A percentile compares a stretch with the other conserved stretches of the same genome.
These are phyloP conservation scores for Toxotes chatareus DNA, from an alignment of 2,113 vertebrate species.

Conservation along the genomic window DNA sequence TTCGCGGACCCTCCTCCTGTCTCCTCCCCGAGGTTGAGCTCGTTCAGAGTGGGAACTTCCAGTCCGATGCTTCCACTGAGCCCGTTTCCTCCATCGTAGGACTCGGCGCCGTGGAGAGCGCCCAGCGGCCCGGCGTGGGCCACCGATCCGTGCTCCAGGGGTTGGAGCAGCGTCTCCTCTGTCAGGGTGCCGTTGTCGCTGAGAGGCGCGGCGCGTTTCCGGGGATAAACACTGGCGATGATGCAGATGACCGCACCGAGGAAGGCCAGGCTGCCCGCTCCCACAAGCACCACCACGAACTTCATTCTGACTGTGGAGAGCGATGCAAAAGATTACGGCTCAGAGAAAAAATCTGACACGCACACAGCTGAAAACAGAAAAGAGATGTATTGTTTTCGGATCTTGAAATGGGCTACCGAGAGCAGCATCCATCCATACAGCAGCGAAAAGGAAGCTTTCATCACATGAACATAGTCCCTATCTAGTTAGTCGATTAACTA, in stretches of 20 bases:
- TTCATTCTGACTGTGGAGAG: conserved; percentile 87
- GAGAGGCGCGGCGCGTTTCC: conserved; percentile 81
- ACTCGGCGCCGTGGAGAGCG: conserved; percentile 88
- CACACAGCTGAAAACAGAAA: background rate
- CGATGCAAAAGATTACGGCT: background rate
- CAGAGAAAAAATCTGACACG: background rate
- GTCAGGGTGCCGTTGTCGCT: conserved; percentile 85
- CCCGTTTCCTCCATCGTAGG: conserved; percentile 73
- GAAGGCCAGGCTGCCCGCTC: conserved; percentile 93
- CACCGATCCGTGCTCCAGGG: conserved; percentile 71
- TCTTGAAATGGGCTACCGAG: background rate
- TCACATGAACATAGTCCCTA: background rate
- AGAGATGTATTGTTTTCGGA: background rate
- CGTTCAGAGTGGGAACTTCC: conserved; percentile 80
- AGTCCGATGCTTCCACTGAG: conserved; percentile 74
- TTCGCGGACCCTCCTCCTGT: conserved; percentile 67
- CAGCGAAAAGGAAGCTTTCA: background rate
- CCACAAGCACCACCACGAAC: conserved; percentile 94
- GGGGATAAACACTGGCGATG: conserved; percentile 93
- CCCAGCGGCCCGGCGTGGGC: conserved; percentile 85
- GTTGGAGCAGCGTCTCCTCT: conserved; percentile 76
- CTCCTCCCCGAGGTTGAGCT: conserved; percentile 78
- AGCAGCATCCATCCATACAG: background rate
- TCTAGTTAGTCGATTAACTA: background rate
- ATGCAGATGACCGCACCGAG: conserved; percentile 96